phyloP scores from a whole-genome alignment of 2,888 invertebrate genomes.

The Anthophora plumipes region DNA sequence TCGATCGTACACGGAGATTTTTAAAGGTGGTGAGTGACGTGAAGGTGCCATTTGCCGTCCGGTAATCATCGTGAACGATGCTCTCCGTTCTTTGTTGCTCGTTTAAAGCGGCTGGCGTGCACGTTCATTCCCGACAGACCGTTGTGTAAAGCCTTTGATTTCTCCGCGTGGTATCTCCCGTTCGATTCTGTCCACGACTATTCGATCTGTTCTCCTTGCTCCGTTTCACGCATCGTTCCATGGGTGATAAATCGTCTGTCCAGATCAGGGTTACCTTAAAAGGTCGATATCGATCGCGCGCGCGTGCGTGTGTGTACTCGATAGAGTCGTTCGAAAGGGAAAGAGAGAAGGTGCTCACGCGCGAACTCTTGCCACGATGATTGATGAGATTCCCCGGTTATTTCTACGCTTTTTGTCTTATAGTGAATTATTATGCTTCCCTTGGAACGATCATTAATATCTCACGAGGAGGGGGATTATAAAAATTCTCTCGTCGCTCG shows the following conservation, averaged over 20 bases:
- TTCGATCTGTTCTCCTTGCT: constrained; percentile 28
- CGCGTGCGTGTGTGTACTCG: no score
- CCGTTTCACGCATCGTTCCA: constrained; percentile 49
- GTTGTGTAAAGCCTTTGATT: constrained; percentile 41
- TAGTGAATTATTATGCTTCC: constrained; percentile 44
- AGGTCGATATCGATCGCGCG: constrained; percentile 57
- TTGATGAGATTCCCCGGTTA: constrained; percentile 48
- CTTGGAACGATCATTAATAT: constrained; percentile 49
- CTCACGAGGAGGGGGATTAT: neutral
- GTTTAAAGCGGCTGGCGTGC: neutral
- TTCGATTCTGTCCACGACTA: constrained; percentile 3
- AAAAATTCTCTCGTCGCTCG: constrained; percentile 30
- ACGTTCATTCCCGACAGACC: constrained; percentile 15
- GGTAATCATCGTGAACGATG: neutral
- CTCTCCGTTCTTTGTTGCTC: neutral
- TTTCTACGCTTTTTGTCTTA: constrained; percentile 45
- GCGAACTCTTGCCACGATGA: constrained; percentile 30
- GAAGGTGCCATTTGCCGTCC: neutral
- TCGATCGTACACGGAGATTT: neutral
- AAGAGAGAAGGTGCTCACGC: constrained; percentile 12
- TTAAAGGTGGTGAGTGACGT: neutral
- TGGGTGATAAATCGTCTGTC: constrained; percentile 56
- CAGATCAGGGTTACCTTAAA: constrained; percentile 55
- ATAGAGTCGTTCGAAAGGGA: constrained; percentile 55
- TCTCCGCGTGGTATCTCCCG: constrained; percentile 23